A percentile compares a stretch with the other conserved stretches of the same genome.
These are phyloP conservation scores for Raja brachyura DNA, from an alignment of 2,113 vertebrate species.

Conservation along the genomic window DNA sequence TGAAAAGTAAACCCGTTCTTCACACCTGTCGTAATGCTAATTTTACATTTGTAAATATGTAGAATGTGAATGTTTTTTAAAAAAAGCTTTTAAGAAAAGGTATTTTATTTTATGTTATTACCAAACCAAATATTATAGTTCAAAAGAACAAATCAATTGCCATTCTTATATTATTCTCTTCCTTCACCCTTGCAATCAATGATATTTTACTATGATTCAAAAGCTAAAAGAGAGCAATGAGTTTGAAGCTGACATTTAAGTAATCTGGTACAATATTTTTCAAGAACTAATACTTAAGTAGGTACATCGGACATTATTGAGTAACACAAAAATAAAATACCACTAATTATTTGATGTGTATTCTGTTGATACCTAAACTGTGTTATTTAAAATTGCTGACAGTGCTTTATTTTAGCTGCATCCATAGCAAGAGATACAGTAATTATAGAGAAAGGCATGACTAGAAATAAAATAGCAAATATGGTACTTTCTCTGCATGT, in stretches of 20 bases:
- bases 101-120: constrained; percentile 33
- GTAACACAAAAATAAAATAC: constrained; percentile 30
- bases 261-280: constrained; percentile 4
- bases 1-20: not conserved
- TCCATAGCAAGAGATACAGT: not conserved
- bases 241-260: not conserved
- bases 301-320: not conserved
- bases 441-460: not conserved
- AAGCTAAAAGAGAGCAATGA: not conserved
- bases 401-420: not conserved
- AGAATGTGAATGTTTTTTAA: constrained; percentile 8
- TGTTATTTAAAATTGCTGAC: not conserved
- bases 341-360: constrained; percentile 1
- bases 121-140: constrained; percentile 4
- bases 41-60: constrained; percentile 33
- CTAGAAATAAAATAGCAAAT: constrained; percentile 15
- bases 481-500: not conserved
- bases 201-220: not conserved
- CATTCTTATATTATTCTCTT: not conserved
- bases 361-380: constrained; percentile 12
- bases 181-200: not conserved
- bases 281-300: not conserved
- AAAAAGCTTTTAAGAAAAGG: constrained; percentile 23
- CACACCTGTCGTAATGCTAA: not conserved
- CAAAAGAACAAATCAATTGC: not conserved